Evolutionary conservation across 1,140 invertebrate species (phyloP).

Genomic region (Sarcophaga peregrina): DNA sequence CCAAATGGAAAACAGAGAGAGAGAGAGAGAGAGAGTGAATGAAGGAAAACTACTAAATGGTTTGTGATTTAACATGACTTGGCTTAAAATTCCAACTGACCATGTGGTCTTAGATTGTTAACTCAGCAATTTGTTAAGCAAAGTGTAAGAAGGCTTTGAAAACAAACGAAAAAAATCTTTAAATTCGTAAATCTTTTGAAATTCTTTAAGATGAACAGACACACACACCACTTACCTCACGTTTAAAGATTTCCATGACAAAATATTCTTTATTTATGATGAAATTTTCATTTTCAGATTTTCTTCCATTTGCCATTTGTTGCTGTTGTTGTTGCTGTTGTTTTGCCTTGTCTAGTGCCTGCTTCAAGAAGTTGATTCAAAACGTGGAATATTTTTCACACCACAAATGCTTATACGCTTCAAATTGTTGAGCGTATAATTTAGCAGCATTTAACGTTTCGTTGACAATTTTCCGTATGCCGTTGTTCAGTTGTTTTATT

Average conservation of each 20-base stretch:
- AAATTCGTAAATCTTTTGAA: neutral
- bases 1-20: neutral
- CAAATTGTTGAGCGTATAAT: conserved; percentile 61
- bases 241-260: conserved; percentile 63
- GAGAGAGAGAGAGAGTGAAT: too few relatives aligned
- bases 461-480: conserved; percentile 55
- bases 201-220: neutral
- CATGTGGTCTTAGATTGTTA: too few relatives aligned
- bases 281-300: neutral
- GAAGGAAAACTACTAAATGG: too few relatives aligned
- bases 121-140: too few relatives aligned
- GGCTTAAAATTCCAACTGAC: neutral
- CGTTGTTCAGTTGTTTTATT: conserved; percentile 44
- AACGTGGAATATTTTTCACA: conserved; percentile 39
- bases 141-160: too few relatives aligned
- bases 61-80: conserved; percentile 10
- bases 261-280: conserved; percentile 10
- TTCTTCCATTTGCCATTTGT: too few relatives aligned
- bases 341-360: conserved; percentile 51
- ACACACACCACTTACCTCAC: conserved; percentile 54
- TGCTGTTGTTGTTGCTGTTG: too few relatives aligned
- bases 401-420: conserved; percentile 62
- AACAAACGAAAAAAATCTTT: too few relatives aligned
- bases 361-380: conserved; percentile 50
- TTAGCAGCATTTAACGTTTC: conserved; percentile 55